A percentile compares a stretch with the other conserved stretches of the same genome.
Conservation (phyloP, 30 jellyfish, hydroid and myxozoan species). For the Pelagia noctiluca region DNA sequence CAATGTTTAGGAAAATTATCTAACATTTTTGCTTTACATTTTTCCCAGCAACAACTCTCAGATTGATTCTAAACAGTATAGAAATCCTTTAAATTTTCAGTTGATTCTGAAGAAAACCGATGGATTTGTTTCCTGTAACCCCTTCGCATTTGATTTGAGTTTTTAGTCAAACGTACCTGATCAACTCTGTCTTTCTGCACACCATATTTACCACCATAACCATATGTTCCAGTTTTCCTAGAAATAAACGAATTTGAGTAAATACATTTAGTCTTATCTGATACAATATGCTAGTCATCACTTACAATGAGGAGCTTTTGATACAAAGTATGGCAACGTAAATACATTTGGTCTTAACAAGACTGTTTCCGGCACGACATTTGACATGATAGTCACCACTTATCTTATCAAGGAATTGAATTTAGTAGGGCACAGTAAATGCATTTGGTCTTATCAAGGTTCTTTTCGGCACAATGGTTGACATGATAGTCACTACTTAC, state of each 20-base stretch:
- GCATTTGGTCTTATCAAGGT: background rate
- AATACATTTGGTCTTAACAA: too few relatives aligned
- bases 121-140: conserved; percentile 59
- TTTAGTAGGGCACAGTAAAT: background rate
- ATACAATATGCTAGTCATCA: background rate
- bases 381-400: background rate
- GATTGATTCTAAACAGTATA: background rate
- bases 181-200: conserved; percentile 69
- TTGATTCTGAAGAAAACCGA: background rate
- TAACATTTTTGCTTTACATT: background rate
- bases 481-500: too few relatives aligned
- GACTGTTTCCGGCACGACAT: background rate
- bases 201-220: conserved; percentile 91
- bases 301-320: background rate
- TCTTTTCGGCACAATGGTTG: background rate
- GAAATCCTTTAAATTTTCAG: background rate
- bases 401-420: background rate
- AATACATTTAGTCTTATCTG: background rate
- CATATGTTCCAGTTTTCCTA: conserved; percentile 96
- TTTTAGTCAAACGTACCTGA: conserved; percentile 71
- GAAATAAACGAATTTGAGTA: background rate
- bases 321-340: background rate
- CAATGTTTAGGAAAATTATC: background rate
- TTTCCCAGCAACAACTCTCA: background rate
- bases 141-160: too few relatives aligned